phyloP scores from a whole-genome alignment of 1,140 invertebrate genomes.

The Dreissena polymorpha region DNA sequence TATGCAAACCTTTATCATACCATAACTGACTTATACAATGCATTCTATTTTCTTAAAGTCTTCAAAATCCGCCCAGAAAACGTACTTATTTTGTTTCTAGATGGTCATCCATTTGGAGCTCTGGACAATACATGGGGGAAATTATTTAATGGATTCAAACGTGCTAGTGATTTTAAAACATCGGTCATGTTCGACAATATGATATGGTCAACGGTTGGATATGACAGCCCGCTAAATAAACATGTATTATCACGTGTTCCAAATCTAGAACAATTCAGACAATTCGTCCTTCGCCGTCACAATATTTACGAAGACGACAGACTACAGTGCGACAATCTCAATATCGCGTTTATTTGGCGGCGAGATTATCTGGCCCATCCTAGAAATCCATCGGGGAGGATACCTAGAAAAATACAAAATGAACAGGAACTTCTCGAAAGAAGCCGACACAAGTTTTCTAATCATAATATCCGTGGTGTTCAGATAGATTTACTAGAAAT shows the following conservation, averaged over 20 bases:
- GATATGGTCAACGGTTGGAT: slow-evolving; percentile 69
- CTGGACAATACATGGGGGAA: slow-evolving; percentile 69
- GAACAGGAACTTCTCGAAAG: slow-evolving; percentile 64
- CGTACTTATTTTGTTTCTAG: slow-evolving; percentile 68
- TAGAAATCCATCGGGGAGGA: slow-evolving; percentile 68
- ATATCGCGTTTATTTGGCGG: slow-evolving; percentile 72
- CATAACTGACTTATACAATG: slow-evolving; percentile 76
- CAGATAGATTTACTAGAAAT: slow-evolving; percentile 66
- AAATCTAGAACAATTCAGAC: slow-evolving; percentile 71
- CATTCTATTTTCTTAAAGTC: slow-evolving; percentile 68
- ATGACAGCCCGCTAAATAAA: slow-evolving; percentile 68
- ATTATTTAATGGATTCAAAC: slow-evolving; percentile 62
- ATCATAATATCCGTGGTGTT: slow-evolving; percentile 56
- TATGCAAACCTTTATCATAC: slow-evolving; percentile 77
- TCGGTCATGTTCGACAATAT: slow-evolving; percentile 57
- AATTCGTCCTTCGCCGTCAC: slow-evolving; percentile 69
- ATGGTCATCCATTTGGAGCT: slow-evolving; percentile 71
- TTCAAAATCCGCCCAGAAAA: slow-evolving; percentile 64
- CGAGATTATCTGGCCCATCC: slow-evolving; percentile 76
- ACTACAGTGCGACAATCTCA: slow-evolving; percentile 64
- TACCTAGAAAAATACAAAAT: slow-evolving; percentile 71
- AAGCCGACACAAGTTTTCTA: slow-evolving; percentile 19
- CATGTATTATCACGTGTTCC: slow-evolving; percentile 54
- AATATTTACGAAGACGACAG: slow-evolving; percentile 12
- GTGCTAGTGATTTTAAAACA: slow-evolving; percentile 45